These are phyloP conservation scores for Rhinichthys osculus DNA, from an alignment of 2,797 vertebrate genomes.

Conservation along the genomic window DNA sequence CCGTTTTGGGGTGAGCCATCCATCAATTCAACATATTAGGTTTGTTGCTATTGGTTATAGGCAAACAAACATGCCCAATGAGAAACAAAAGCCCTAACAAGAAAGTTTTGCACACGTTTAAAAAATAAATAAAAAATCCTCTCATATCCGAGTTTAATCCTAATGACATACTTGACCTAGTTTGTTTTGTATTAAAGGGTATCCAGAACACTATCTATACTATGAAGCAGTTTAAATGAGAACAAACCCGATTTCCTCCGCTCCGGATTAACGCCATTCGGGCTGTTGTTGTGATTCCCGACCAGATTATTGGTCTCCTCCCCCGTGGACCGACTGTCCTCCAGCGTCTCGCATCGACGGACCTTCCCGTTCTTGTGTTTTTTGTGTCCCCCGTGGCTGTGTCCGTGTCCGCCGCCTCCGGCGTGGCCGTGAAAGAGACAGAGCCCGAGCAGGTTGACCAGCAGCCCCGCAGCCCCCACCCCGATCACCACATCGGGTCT, in stretches of 20 bases:
- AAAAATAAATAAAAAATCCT: not conserved
- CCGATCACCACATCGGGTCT: slow-evolving; percentile 85
- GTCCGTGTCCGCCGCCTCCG: slow-evolving; percentile 81
- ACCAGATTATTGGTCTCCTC: slow-evolving; percentile 96
- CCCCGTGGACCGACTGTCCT: slow-evolving; percentile 71
- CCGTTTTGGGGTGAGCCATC: not conserved
- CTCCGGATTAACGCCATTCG: slow-evolving; percentile 78
- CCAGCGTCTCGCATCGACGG: slow-evolving; percentile 70
- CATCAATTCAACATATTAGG: too few species aligned
- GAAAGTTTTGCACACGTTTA: slow-evolving; percentile 10
- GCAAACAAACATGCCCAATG: not conserved
- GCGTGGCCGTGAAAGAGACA: slow-evolving; percentile 94
- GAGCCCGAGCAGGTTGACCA: slow-evolving; percentile 91
- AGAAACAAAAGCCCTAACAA: not conserved
- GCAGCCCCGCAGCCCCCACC: slow-evolving; percentile 88
- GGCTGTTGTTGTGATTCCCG: slow-evolving; percentile 81
- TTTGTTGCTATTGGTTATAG: not conserved
- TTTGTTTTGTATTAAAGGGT: not conserved
- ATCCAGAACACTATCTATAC: not conserved
- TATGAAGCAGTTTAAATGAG: not conserved
- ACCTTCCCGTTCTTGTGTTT: slow-evolving; percentile 72
- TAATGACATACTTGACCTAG: not conserved
- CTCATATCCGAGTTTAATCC: not conserved
- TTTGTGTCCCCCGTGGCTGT: slow-evolving; percentile 70
- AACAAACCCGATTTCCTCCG: slow-evolving; percentile 50